Conservation (phyloP, 2,113 vertebrate species). For the Lanius ludovicianus region DNA sequence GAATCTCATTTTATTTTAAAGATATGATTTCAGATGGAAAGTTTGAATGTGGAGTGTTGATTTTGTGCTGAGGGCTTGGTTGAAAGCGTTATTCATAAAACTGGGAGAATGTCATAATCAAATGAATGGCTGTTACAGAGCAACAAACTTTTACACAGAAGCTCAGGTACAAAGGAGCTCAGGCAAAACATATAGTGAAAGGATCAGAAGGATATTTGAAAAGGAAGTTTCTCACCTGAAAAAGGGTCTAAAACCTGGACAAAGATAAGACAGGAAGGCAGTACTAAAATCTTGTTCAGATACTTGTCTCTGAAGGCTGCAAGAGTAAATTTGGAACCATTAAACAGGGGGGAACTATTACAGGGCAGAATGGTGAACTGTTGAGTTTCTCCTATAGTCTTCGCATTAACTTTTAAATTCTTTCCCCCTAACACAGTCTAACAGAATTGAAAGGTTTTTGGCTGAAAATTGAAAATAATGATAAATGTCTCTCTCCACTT, state of each 20-base stretch:
- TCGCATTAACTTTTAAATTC: not conserved
- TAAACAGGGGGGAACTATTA: not conserved
- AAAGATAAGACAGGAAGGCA: not conserved
- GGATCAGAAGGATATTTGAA: not conserved
- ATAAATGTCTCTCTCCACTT: fast-evolving
- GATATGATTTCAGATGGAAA: not conserved
- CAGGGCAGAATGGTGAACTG: not conserved
- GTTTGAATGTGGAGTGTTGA: not conserved
- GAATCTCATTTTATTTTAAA: not conserved
- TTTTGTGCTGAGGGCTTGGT: not conserved
- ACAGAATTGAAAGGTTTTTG: not conserved
- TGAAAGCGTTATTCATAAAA: not conserved
- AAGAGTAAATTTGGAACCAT: not conserved
- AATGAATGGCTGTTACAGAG: not conserved
- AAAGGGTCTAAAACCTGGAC: not conserved
- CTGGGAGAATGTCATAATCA: not conserved
- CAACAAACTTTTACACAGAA: not conserved
- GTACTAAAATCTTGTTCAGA: not conserved
- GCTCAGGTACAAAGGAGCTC: not conserved
- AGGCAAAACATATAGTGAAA: fast-evolving
- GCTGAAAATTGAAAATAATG: not conserved
- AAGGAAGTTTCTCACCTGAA: not conserved
- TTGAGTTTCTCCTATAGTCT: not conserved
- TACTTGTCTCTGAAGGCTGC: not conserved
- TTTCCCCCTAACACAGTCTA: fast-evolving